A percentile compares a stretch with the other conserved stretches of the same genome.
Conservation (phyloP, 2,797 vertebrate species). For the Thripadectes ignobilis region DNA sequence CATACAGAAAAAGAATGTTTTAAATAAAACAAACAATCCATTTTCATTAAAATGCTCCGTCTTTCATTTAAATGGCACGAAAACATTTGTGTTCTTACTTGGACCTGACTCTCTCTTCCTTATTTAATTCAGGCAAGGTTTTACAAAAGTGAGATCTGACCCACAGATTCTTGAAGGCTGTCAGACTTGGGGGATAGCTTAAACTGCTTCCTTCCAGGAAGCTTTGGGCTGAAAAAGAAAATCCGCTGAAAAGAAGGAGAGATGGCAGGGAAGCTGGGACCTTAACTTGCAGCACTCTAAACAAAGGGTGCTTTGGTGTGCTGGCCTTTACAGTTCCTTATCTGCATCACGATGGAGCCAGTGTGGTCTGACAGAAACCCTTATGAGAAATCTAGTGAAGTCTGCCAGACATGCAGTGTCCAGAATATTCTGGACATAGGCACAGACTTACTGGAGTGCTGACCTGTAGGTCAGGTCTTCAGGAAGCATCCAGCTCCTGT, state of each 20-base stretch:
- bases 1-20: not conserved
- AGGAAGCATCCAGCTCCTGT: not conserved
- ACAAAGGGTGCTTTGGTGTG: not conserved
- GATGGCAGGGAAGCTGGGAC: not conserved
- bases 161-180: not conserved
- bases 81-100: not conserved
- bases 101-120: not conserved
- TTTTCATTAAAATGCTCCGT: not conserved
- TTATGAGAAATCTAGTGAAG: not conserved
- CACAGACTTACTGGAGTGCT: not conserved
- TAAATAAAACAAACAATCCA: not conserved
- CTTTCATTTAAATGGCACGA: constrained; percentile 9
- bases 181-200: not conserved
- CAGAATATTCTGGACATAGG: not conserved
- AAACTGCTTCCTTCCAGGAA: not conserved
- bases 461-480: not conserved
- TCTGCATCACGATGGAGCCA: not conserved
- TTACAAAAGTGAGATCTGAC: not conserved
- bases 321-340: not conserved
- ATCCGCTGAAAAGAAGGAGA: not conserved
- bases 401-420: not conserved
- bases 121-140: not conserved
- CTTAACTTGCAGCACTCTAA: not conserved
- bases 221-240: not conserved
- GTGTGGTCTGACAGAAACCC: not conserved